These are phyloP conservation scores for Diachrysia chrysitis DNA, from an alignment of 2,888 invertebrate genomes.

Conservation along the genomic window DNA sequence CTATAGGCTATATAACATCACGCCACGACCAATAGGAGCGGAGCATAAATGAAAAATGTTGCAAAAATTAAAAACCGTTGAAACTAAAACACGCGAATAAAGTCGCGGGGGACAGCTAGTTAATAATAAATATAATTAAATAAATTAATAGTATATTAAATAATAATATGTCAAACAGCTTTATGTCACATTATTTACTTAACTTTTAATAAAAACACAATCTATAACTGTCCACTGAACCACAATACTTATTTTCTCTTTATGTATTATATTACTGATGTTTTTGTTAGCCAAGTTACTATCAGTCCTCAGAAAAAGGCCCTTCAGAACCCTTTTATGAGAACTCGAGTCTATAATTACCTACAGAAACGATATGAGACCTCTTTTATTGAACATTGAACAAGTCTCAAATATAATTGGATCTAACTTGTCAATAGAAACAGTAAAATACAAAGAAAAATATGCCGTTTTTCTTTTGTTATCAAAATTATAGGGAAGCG, in stretches of 20 bases:
- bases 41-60: too few relatives aligned
- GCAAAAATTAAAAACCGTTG: too few relatives aligned
- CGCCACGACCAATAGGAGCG: too few relatives aligned
- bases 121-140: too few relatives aligned
- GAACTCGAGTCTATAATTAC: slow-evolving; percentile 1
- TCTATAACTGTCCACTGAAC: background rate
- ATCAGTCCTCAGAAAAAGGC: background rate
- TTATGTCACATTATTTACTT: background rate
- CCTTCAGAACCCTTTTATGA: background rate
- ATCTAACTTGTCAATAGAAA: background rate
- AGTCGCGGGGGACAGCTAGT: too few relatives aligned
- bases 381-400: background rate
- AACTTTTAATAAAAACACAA: background rate
- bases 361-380: too few relatives aligned
- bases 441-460: background rate
- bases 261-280: background rate
- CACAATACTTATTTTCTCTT: background rate
- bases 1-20: too few relatives aligned
- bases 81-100: too few relatives aligned
- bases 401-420: background rate
- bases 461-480: slow-evolving; percentile 3
- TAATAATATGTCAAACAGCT: too few relatives aligned
- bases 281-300: background rate
- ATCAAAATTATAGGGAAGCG: too few relatives aligned
- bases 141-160: too few relatives aligned